phyloP scores from a whole-genome alignment of 2,113 vertebrate species.

The Labeo rohita region DNA sequence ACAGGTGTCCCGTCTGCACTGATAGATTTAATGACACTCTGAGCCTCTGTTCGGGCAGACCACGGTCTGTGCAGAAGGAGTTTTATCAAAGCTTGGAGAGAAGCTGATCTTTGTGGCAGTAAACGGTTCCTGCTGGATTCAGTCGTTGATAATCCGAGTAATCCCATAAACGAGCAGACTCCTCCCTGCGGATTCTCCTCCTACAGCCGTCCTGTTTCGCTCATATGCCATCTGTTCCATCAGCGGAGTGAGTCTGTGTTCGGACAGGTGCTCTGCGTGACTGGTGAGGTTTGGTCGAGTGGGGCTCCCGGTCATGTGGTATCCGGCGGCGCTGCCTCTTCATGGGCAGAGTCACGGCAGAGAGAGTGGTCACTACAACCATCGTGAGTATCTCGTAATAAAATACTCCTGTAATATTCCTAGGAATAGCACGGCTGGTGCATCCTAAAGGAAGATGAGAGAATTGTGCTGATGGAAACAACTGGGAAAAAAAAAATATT shows the following conservation, averaged over 20 bases:
- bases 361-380: constrained; percentile 64
- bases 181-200: constrained; percentile 58
- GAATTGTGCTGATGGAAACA: not conserved
- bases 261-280: constrained; percentile 4
- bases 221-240: constrained; percentile 41
- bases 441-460: not conserved
- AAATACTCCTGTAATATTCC: not conserved
- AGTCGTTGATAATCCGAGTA: constrained; percentile 78
- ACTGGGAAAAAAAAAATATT: not conserved
- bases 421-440: not conserved
- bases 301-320: constrained; percentile 67
- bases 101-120: constrained; percentile 57
- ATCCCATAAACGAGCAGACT: constrained; percentile 73
- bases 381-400: constrained; percentile 66
- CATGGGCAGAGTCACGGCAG: constrained; percentile 57
- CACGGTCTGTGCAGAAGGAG: not conserved
- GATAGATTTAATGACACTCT: constrained; percentile 62
- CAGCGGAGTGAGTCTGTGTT: constrained; percentile 44
- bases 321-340: constrained; percentile 63
- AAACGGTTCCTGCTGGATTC: constrained; percentile 74
- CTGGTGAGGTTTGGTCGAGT: not conserved
- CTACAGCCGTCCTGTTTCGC: constrained; percentile 40
- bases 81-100: constrained; percentile 11
- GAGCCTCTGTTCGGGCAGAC: constrained; percentile 34
- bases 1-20: constrained; percentile 69